Conservation (phyloP, 2,888 invertebrate species). For the Ormia ochracea region DNA sequence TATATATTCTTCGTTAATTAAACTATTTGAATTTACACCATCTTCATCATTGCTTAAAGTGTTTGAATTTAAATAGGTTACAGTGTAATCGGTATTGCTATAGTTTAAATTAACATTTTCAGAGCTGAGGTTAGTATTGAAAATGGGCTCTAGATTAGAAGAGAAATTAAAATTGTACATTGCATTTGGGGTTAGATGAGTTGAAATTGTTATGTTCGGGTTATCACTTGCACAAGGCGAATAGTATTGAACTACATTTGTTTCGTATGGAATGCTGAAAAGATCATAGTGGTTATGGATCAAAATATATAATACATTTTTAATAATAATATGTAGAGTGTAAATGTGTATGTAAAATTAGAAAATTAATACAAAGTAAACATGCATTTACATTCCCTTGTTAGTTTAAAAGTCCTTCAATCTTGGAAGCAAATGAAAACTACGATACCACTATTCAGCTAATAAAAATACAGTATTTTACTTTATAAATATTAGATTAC, state of each 20-base stretch:
- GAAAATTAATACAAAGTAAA: too few relatives aligned
- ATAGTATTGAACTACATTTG: background rate
- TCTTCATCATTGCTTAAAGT: constrained; percentile 29
- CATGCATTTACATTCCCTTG: too few relatives aligned
- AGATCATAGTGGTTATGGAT: background rate
- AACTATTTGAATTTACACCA: constrained; percentile 7
- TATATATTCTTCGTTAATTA: constrained; percentile 60
- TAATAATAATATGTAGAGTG: background rate
- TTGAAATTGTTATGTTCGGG: constrained; percentile 12
- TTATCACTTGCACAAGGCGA: constrained; percentile 7
- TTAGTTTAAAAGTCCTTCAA: too few relatives aligned
- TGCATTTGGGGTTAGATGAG: background rate
- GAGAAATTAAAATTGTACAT: constrained; percentile 52
- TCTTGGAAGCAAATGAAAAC: too few relatives aligned
- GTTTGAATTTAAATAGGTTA: constrained; percentile 1
- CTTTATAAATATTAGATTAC: too few relatives aligned
- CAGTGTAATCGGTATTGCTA: background rate
- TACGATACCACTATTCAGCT: too few relatives aligned
- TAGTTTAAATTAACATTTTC: constrained; percentile 13
- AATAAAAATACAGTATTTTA: too few relatives aligned
- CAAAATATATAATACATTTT: too few relatives aligned
- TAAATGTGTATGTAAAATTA: background rate
- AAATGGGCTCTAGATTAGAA: constrained; percentile 66
- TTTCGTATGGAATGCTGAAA: constrained; percentile 43
- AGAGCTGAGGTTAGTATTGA: constrained; percentile 61